Conservation (phyloP, 2,797 vertebrate species). For the Tragopan temminckii region DNA sequence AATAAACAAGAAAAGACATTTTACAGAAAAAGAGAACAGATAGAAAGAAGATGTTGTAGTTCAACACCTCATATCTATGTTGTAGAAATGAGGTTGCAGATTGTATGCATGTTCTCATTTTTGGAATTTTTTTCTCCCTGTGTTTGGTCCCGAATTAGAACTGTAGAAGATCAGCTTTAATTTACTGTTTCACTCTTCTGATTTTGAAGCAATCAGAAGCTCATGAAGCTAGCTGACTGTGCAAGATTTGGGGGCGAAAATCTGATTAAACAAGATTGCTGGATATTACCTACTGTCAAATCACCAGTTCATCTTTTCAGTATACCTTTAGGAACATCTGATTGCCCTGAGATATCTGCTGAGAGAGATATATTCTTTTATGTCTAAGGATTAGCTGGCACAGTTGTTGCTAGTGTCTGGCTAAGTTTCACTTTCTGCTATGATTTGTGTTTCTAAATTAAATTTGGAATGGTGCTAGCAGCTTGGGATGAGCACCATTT, state of each 20-base stretch:
- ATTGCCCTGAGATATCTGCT: conserved; percentile 36
- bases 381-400: conserved; percentile 30
- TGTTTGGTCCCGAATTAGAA: not conserved
- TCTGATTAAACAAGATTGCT: conserved; percentile 43
- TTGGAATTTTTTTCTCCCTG: conserved; percentile 31
- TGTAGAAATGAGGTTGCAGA: not conserved
- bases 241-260: conserved; percentile 39
- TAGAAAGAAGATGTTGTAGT: conserved; percentile 26
- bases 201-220: conserved; percentile 64
- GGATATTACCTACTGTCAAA: conserved; percentile 24
- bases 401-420: conserved; percentile 11
- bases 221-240: not conserved
- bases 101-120: not conserved
- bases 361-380: conserved; percentile 2
- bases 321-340: not conserved
- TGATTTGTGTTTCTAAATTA: conserved; percentile 57
- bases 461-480: conserved; percentile 22
- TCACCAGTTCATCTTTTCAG: conserved; percentile 7
- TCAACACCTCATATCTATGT: not conserved
- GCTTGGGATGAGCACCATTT: conserved; percentile 17
- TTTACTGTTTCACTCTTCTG: conserved; percentile 38
- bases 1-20: conserved; percentile 60
- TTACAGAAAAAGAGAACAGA: not conserved
- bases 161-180: conserved; percentile 29
- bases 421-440: conserved; percentile 30